phyloP scores from a whole-genome alignment of 2,888 invertebrate species.

The Megaustenia siamemsis region DNA sequence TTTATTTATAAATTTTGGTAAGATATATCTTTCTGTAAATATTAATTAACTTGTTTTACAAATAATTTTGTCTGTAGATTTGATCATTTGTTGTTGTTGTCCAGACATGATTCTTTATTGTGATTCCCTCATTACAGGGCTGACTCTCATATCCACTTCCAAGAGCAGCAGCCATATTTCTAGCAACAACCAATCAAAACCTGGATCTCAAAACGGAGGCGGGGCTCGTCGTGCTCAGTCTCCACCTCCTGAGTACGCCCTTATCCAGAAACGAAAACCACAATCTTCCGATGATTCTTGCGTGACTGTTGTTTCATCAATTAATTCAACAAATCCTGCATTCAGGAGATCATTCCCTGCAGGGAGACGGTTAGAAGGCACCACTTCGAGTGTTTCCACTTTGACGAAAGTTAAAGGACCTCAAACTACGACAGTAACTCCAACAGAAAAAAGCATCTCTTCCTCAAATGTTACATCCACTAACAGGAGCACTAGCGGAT shows the following conservation, averaged over 20 bases:
- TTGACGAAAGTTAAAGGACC: not conserved
- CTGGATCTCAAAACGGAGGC: conserved; percentile 9
- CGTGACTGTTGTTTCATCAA: conserved; percentile 33
- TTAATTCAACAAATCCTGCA: conserved; percentile 44
- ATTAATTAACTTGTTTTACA: too few species aligned
- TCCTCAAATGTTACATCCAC: not conserved
- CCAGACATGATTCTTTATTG: too few species aligned
- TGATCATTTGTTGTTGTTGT: too few species aligned
- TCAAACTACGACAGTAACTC: not conserved
- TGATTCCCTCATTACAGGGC: conserved; percentile 59
- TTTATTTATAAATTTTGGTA: too few species aligned
- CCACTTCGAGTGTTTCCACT: not conserved
- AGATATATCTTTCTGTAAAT: too few species aligned
- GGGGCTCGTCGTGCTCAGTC: conserved; percentile 20
- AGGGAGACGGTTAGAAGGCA: not conserved
- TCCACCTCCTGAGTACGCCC: conserved; percentile 38
- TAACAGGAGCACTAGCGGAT: not conserved
- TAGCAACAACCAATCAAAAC: not conserved
- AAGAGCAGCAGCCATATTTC: conserved; percentile 13
- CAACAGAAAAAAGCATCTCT: not conserved
- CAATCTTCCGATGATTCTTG: conserved; percentile 34
- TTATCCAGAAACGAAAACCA: conserved; percentile 45
- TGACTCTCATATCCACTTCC: conserved; percentile 51
- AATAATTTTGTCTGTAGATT: too few species aligned
- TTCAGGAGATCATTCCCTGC: conserved; percentile 48